Evolutionary conservation across 2,113 vertebrate genomes (phyloP).

Genomic region (Mastomys coucha): DNA sequence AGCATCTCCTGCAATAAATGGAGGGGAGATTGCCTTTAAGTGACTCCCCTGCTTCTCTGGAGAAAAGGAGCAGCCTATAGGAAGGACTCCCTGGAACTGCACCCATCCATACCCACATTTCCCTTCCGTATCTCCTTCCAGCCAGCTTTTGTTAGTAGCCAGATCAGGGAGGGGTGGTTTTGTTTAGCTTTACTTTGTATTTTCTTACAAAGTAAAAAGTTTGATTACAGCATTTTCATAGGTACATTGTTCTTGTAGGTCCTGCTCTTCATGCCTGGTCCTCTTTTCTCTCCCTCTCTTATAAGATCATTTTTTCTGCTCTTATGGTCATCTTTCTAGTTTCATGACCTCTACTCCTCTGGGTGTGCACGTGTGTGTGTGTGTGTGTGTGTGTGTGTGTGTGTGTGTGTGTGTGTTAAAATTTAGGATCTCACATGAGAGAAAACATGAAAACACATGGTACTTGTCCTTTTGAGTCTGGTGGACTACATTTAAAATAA

Average conservation of each 20-base stretch:
- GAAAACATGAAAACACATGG: background rate
- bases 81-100: background rate
- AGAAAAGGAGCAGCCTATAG: background rate
- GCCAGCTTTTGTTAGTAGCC: background rate
- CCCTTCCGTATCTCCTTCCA: background rate
- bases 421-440: background rate
- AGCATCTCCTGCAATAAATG: fast-evolving
- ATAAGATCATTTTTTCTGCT: background rate
- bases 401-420: no score
- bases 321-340: background rate
- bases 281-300: background rate
- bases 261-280: no score
- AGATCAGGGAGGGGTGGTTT: fast-evolving
- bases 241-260: background rate
- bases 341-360: background rate
- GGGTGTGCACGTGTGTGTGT: no score
- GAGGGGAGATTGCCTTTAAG: background rate
- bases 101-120: background rate
- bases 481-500: background rate
- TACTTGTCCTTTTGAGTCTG: no score
- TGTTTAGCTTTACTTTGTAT: background rate
- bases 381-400: no score
- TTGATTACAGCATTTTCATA: background rate
- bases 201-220: background rate
- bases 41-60: no score